Percentiles rank a stretch among this genome's conserved stretches.
Evolutionary conservation across 64 coral and sea anemone genomes (phyloP).

Genomic region (Cladopsammia gracilis): DNA sequence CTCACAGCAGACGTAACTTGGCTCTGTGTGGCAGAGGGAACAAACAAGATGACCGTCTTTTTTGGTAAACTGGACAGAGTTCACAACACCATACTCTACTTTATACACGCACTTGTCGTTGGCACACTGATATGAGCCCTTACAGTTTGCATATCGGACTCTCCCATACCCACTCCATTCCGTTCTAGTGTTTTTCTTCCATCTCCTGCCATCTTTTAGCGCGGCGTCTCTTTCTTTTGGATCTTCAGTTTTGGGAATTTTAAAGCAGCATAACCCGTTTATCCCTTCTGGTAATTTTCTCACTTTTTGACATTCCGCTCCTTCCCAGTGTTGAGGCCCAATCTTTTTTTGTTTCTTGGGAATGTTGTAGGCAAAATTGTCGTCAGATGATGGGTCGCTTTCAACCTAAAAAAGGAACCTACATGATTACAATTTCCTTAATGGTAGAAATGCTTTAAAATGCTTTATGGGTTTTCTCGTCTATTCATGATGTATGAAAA

Average conservation of each 20-base stretch:
- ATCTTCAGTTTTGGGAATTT: not conserved
- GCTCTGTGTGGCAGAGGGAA: not conserved
- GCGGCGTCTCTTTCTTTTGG: not conserved
- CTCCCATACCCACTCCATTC: conserved; percentile 23
- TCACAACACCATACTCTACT: conserved; percentile 53
- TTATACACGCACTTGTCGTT: conserved; percentile 14
- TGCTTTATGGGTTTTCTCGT: too few relatives aligned
- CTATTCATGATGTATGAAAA: too few relatives aligned
- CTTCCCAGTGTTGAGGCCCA: conserved; percentile 19
- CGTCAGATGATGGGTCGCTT: conserved; percentile 13
- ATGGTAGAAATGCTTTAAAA: not conserved
- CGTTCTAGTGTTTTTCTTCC: conserved; percentile 54
- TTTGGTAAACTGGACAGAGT: conserved; percentile 20
- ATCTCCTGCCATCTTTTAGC: conserved; percentile 64
- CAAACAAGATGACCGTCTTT: conserved; percentile 39
- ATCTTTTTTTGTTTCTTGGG: conserved; percentile 48
- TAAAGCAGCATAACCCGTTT: conserved; percentile 24
- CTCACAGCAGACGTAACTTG: not conserved
- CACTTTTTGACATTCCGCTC: not conserved
- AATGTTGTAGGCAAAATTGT: conserved; percentile 10
- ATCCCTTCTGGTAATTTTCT: conserved; percentile 43
- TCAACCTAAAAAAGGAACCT: conserved; percentile 11
- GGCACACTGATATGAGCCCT: conserved; percentile 35
- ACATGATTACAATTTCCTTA: not conserved
- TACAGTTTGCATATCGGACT: conserved; percentile 59